Conservation (phyloP, 1,140 invertebrate species). For the Brachystomella parvula region DNA sequence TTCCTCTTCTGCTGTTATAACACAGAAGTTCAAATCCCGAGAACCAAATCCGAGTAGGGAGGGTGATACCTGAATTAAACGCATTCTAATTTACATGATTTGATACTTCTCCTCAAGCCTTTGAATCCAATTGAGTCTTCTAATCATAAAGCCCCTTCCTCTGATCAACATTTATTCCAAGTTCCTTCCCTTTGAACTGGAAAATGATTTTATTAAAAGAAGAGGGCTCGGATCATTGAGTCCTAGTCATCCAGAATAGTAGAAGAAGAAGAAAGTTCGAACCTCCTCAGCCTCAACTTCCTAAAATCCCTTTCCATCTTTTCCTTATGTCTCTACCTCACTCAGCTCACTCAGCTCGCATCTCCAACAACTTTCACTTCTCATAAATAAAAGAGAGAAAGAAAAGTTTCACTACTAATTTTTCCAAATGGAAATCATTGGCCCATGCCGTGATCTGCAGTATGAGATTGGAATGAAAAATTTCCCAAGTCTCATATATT, state of each 20-base stretch:
- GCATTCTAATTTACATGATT: background rate
- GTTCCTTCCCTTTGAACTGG: too few relatives aligned
- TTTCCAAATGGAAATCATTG: too few relatives aligned
- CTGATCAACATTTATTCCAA: constrained; percentile 1
- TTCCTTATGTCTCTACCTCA: background rate
- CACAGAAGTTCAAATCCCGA: background rate
- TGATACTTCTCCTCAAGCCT: background rate
- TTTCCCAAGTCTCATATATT: too few relatives aligned
- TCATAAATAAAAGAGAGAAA: background rate
- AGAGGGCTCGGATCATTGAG: background rate
- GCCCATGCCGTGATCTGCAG: too few relatives aligned
- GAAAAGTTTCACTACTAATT: too few relatives aligned
- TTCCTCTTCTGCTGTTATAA: background rate
- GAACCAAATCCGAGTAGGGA: background rate
- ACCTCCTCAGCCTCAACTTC: background rate
- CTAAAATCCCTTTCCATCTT: background rate
- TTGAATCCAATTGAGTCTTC: background rate
- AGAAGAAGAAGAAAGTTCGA: too few relatives aligned
- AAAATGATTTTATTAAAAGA: constrained; percentile 7
- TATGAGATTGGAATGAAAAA: too few relatives aligned
- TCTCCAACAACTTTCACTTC: background rate
- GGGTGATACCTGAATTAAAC: background rate
- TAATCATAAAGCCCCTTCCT: constrained; percentile 7
- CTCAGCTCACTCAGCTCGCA: background rate
- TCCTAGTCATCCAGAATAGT: background rate